Evolutionary conservation across 1,140 invertebrate species (phyloP), one percentile per base, ranked within the genome.

Genomic region (Helicoverpa zea): DNA sequence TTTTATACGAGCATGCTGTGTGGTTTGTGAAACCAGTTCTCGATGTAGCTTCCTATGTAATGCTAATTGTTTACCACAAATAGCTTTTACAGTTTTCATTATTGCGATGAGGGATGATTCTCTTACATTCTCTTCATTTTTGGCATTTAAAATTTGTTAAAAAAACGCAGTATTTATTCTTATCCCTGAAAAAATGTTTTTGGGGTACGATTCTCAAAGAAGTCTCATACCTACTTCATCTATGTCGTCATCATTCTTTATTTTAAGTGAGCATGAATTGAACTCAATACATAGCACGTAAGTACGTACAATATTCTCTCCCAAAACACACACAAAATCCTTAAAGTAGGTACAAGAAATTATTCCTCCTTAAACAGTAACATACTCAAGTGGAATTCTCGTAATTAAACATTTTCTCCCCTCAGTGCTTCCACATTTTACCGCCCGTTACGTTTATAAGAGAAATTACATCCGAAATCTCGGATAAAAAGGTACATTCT

Each of bases 371-470:
- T 61, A 61, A 75, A 61, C 54, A 63, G 56, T 14, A 75, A 73
- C 70, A 43, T 58, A 58, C 12, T 43, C 35, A 47, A 43, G 30
- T 30, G 23, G 18, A 52, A 75, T 61, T 59, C 43, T 49, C 73
- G 29, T 61, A 75, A 61, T 75, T 61, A 59, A 75, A 73, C 70
- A 29, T 73, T 58, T 14, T 52, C 23, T 13, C 70, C 16, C 58
- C 49, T 61, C 16, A 54, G 18, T 49, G 58, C 30, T 35, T 75
- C 35, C 35, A 14, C 35, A 43, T 18, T 29, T 23, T 9, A 30
- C 63, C 47, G 29, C 68, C 10, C 63, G 63, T 68, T 18, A 78
- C 76, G 63, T 68, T 68, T 58, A 47, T 56, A 23, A 51, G 63
- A 54, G 76, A n/a, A 63, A 68, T 66, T 68, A 47, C 30, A 14